Percentiles rank a stretch among this genome's conserved stretches.
Conservation (phyloP, 1,140 invertebrate genomes). For the Polyergus mexicanus region DNA sequence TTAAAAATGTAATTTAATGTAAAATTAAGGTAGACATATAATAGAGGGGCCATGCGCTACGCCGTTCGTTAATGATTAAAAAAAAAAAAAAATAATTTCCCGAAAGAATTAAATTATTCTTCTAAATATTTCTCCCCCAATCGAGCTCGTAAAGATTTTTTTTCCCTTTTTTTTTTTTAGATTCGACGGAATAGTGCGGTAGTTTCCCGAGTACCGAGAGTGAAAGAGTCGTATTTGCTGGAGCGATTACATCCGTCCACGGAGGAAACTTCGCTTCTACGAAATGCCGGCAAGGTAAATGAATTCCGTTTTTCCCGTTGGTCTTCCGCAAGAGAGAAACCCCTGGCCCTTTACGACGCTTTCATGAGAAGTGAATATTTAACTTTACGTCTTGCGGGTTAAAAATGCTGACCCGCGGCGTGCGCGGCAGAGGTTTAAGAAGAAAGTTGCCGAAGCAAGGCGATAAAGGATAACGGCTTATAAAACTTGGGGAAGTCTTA, state of each 20-base stretch:
- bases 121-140: background rate
- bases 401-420: conserved; percentile 82
- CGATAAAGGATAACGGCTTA: conserved; percentile 79
- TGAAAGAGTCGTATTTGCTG: conserved; percentile 47
- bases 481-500: conserved; percentile 77
- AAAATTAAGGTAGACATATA: background rate
- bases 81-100: background rate
- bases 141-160: background rate
- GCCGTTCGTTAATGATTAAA: background rate
- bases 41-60: background rate
- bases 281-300: conserved; percentile 73
- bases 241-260: conserved; percentile 42
- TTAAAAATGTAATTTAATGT: background rate
- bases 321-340: conserved; percentile 72
- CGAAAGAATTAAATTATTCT: background rate
- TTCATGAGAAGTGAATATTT: conserved; percentile 82
- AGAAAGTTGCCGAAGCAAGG: conserved; percentile 79
- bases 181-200: conserved; percentile 18
- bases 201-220: conserved; percentile 9
- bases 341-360: conserved; percentile 79
- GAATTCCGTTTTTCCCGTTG: conserved; percentile 74
- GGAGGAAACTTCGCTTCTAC: conserved; percentile 41
- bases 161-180: background rate
- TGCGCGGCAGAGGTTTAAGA: conserved; percentile 79
- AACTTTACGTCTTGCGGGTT: conserved; percentile 83